A percentile compares a stretch with the other conserved stretches of the same genome.
These are phyloP conservation scores for Smittia sp. DNA, from an alignment of 2,888 invertebrate genomes.

Conservation along the genomic window DNA sequence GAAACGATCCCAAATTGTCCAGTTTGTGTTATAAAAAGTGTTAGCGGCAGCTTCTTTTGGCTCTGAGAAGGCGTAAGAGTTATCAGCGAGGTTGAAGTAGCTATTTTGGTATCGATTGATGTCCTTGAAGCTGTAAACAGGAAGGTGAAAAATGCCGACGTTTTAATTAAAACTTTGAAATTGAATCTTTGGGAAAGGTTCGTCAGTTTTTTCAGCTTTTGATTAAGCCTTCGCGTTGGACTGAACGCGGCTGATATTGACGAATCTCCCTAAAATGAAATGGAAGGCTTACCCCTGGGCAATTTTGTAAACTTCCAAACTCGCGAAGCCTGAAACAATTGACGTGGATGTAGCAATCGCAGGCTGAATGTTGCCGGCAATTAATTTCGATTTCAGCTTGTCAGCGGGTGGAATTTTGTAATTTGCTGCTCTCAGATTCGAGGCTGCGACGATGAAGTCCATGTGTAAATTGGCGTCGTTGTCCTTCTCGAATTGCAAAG, in stretches of 20 bases:
- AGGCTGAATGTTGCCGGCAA: conserved; percentile 98
- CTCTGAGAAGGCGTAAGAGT: conserved; percentile 96
- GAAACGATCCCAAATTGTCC: conserved; percentile 98
- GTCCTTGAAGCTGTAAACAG: conserved; percentile 50
- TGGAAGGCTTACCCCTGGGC: conserved; percentile 60
- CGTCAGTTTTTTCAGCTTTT: too few species aligned
- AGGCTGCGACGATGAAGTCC: conserved; percentile 98
- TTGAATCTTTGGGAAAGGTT: too few species aligned
- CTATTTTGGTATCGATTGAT: conserved; percentile 88
- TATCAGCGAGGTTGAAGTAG: conserved; percentile 92
- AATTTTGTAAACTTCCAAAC: conserved; percentile 86
- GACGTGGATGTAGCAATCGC: conserved; percentile 99
- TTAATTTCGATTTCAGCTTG: conserved; percentile 79
- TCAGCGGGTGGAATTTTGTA: conserved; percentile 95
- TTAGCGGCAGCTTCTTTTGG: conserved; percentile 81
- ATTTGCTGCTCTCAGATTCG: conserved; percentile 94
- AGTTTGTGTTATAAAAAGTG: conserved; percentile 85
- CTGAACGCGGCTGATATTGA: too few species aligned
- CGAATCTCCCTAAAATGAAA: neutral
- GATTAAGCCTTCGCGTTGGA: too few species aligned
- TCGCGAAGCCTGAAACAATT: conserved; percentile 90
- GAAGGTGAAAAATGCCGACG: too few species aligned
- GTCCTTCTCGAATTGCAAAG: conserved; percentile 97
- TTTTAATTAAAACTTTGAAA: too few species aligned
- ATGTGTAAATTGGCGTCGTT: conserved; percentile 98